Evolutionary conservation across 2,113 vertebrate species (phyloP).

Genomic region (Rhombomys opimus): DNA sequence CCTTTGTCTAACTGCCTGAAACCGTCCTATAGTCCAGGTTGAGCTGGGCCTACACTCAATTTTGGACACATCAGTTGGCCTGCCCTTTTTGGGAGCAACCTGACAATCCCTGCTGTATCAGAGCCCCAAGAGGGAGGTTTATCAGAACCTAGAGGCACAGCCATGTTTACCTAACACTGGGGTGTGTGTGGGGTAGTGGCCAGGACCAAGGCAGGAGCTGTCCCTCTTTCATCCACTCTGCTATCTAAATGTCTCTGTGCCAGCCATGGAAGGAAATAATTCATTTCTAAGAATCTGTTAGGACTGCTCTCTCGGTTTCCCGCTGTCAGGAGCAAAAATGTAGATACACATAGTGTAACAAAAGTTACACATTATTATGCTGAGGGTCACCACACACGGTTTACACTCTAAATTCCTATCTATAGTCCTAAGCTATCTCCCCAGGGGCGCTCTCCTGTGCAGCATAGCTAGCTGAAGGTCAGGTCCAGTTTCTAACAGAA

Average conservation of each 20-base stretch:
- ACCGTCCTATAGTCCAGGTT: neutral
- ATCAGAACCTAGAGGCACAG: neutral
- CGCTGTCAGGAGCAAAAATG: neutral
- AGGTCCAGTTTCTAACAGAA: neutral
- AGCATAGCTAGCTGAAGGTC: neutral
- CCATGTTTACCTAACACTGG: neutral
- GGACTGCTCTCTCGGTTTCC: neutral
- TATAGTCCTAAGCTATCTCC: neutral
- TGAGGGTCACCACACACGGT: neutral
- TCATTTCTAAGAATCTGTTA: neutral
- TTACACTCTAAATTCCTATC: neutral
- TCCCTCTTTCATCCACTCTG: neutral
- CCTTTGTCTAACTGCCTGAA: neutral
- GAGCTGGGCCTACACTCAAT: neutral
- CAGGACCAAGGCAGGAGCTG: fast-evolving
- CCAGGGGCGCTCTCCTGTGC: neutral
- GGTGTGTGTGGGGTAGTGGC: neutral
- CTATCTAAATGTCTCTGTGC: neutral
- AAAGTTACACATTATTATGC: neutral
- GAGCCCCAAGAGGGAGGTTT: neutral
- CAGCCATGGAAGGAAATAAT: neutral
- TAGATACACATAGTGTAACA: neutral
- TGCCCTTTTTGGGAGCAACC: neutral
- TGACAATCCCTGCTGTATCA: neutral
- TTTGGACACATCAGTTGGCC: neutral